Base-by-base conservation (phyloP, 2,888 invertebrate species). In the Philaethria dido region DNA sequence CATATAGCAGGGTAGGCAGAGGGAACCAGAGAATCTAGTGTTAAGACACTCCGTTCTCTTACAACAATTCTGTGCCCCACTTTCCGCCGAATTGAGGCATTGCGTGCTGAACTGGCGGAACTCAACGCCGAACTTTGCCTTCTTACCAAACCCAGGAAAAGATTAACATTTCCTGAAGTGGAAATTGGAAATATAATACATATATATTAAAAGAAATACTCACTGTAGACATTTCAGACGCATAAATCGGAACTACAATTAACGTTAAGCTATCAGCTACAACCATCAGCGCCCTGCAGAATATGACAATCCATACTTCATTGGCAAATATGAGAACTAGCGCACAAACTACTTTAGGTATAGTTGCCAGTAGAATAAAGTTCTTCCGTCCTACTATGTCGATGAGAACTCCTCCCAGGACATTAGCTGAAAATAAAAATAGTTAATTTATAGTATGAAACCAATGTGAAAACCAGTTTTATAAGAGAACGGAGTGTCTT, bases 181-280 rank as follows among this genome's bases (percentile, higher is more conserved):
- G n/a, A n/a, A n/a, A n/a, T n/a, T n/a, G n/a, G n/a, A n/a, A n/a
- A n/a, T 29, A 6, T 3, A 29, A 29, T 29, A 4, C 6, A 29
- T 29, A 29, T 29, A 29, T 4, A 11, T 13, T 39, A 2, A 3
- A 39, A 13, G 13, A 16, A 14, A 45, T 20, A 78, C 80, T 78
- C 29, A 86, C 87, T 62, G 78, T 79, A 33, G 87, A 83, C 55
- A 87, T 77, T 60, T 87, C 87, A 0, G 86, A 83, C 5, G 84
- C 77, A 60, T 86, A 87, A 14, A 84, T 75, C 2, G 85, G 81
- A 2, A 85, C 78, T 0, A 76, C 72, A 2, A 74, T 67, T 8
- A 83, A 64, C 0, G 78, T 63, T 8, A 79, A 69, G 0, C 72
- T 68, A 54, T 86, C 83, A 0, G 75, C 69, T 0, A 76, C 36